Evolutionary conservation across 2,888 invertebrate genomes (phyloP).

Genomic region (Pammene aurita): DNA sequence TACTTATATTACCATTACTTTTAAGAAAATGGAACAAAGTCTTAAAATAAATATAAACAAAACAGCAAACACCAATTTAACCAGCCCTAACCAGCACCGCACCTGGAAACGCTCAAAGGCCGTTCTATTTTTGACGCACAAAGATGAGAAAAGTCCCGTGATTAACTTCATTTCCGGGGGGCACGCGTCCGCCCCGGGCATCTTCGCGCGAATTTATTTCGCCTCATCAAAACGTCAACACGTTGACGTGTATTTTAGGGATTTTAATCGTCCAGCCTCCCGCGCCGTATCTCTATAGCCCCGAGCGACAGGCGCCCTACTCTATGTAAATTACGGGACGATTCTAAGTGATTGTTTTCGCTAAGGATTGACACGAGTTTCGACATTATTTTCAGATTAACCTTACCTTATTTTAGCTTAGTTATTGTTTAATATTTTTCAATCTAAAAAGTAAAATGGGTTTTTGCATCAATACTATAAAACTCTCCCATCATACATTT

Average conservation of each 20-base stretch:
- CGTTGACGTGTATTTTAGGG: slow-evolving; percentile 80
- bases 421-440: background rate
- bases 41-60: background rate
- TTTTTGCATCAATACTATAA: too few relatives aligned
- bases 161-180: slow-evolving; percentile 79
- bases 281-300: slow-evolving; percentile 37
- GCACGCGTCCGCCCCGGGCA: slow-evolving; percentile 69
- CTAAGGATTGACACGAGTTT: slow-evolving; percentile 73
- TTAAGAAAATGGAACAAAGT: too few relatives aligned
- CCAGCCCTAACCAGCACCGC: slow-evolving; percentile 7
- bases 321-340: slow-evolving; percentile 73
- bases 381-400: slow-evolving; percentile 50
- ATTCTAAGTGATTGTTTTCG: slow-evolving; percentile 74
- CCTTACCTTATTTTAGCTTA: background rate
- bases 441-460: too few relatives aligned
- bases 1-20: too few relatives aligned
- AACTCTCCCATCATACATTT: too few relatives aligned
- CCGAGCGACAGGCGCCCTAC: slow-evolving; percentile 51
- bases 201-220: slow-evolving; percentile 71
- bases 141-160: slow-evolving; percentile 53
- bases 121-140: slow-evolving; percentile 34
- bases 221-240: slow-evolving; percentile 82
- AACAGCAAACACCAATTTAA: slow-evolving; percentile 22
- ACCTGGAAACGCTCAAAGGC: slow-evolving; percentile 24
- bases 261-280: slow-evolving; percentile 68